A percentile compares a stretch with the other conserved stretches of the same genome.
Conservation (phyloP, 2,113 vertebrate genomes). For the Mixornis gularis region DNA sequence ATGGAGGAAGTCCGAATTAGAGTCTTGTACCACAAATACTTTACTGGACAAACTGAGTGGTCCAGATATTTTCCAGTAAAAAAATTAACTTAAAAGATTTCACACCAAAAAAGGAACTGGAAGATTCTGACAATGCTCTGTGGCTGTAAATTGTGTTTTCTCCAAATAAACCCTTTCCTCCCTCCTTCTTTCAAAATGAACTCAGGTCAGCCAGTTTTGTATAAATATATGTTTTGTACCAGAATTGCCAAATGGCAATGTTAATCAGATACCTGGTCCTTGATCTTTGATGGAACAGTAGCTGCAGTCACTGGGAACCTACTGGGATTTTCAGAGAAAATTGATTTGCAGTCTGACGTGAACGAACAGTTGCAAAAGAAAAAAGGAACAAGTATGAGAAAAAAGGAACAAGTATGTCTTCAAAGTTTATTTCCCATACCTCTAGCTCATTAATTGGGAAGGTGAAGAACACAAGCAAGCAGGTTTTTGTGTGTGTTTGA, state of each 20-base stretch:
- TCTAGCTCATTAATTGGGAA: not conserved
- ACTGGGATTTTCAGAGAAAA: not conserved
- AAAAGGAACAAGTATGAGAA: not conserved
- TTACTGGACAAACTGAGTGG: not conserved
- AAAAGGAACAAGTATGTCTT: not conserved
- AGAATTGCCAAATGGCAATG: not conserved
- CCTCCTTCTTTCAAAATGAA: not conserved
- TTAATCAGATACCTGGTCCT: not conserved
- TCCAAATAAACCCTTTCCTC: not conserved
- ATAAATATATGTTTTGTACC: not conserved
- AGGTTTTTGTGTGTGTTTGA: not conserved
- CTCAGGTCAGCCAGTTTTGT: not conserved
- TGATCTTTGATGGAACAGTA: not conserved
- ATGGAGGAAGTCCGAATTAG: not conserved
- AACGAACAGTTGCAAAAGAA: not conserved
- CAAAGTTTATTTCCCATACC: not conserved
- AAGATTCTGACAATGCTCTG: not conserved
- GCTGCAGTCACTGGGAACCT: not conserved
- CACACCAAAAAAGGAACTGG: not conserved
- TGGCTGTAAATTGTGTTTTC: not conserved
- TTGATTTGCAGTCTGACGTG: not conserved
- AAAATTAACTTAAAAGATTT: not conserved
- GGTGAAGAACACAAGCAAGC: not conserved
- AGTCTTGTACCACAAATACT: not conserved
- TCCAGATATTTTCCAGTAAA: slow-evolving; percentile 8